A percentile compares a stretch with the other conserved stretches of the same genome.
phyloP scores from a whole-genome alignment of 2,888 invertebrate species.

The Thereva unica region DNA sequence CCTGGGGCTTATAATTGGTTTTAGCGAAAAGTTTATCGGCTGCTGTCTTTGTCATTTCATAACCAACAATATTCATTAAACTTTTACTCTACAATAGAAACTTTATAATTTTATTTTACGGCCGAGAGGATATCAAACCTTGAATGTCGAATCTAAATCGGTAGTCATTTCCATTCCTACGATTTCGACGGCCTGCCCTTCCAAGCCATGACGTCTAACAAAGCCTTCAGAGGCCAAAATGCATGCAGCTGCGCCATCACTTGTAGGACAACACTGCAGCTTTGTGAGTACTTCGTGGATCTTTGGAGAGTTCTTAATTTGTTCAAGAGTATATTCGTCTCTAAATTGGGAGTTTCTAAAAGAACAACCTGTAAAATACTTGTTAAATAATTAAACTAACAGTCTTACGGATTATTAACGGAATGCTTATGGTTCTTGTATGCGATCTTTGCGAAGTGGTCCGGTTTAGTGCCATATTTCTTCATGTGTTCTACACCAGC shows the following conservation, averaged over 20 bases:
- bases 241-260: constrained; percentile 96
- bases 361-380: constrained; percentile 14
- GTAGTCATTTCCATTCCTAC: constrained; percentile 96
- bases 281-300: constrained; percentile 93
- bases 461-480: constrained; percentile 83
- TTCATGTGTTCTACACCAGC: constrained; percentile 88
- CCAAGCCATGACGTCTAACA: constrained; percentile 79
- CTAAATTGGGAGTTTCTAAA: constrained; percentile 87
- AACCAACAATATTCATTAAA: constrained; percentile 68
- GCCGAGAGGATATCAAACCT: constrained; percentile 60
- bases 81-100: constrained; percentile 49
- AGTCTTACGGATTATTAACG: constrained; percentile 83
- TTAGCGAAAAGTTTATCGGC: constrained; percentile 75
- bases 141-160: constrained; percentile 84
- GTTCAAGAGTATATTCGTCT: constrained; percentile 86
- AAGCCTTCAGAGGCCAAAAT: constrained; percentile 90
- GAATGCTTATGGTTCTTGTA: constrained; percentile 98
- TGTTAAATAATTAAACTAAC: constrained; percentile 43
- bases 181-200: constrained; percentile 90
- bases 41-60: constrained; percentile 90
- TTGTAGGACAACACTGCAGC: constrained; percentile 97
- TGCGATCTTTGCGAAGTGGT: constrained; percentile 97
- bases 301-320: constrained; percentile 85
- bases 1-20: constrained; percentile 73
- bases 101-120: not conserved